These are phyloP conservation scores for Agapornis roseicollis DNA, from an alignment of 2,113 vertebrate genomes.

Conservation along the genomic window DNA sequence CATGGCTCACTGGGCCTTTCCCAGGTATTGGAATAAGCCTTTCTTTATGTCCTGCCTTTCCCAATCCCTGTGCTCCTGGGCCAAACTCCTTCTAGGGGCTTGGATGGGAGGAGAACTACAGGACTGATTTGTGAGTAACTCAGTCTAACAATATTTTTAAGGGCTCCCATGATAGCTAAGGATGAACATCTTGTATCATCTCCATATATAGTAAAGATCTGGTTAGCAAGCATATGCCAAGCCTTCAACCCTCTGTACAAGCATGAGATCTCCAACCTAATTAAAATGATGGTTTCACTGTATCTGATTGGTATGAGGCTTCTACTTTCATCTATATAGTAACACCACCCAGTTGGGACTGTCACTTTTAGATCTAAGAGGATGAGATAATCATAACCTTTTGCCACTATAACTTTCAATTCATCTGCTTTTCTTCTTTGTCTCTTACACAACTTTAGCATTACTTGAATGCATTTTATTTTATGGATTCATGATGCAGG, in stretches of 20 bases:
- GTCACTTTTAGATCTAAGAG: slow-evolving; percentile 18
- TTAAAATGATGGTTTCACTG: neutral
- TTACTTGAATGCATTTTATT: slow-evolving; percentile 44
- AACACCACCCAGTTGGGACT: neutral
- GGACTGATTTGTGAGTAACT: neutral
- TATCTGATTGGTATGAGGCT: neutral
- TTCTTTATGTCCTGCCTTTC: neutral
- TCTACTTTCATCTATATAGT: neutral
- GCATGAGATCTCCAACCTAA: neutral
- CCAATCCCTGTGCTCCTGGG: neutral
- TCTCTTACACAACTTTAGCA: slow-evolving; percentile 27
- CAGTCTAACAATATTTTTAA: neutral
- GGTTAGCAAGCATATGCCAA: neutral
- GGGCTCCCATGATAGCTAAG: neutral
- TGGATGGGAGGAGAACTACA: neutral
- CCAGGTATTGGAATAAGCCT: neutral
- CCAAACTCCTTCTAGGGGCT: neutral
- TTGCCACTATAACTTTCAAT: slow-evolving; percentile 45
- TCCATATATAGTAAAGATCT: neutral
- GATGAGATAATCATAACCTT: slow-evolving; percentile 62
- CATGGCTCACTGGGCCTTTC: neutral
- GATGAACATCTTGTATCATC: neutral
- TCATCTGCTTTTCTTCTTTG: slow-evolving; percentile 22
- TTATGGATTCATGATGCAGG: slow-evolving; percentile 44
- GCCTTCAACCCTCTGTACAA: neutral